Evolutionary conservation across 2,113 vertebrate genomes (phyloP).

Genomic region (Dryoscopus gambensis): DNA sequence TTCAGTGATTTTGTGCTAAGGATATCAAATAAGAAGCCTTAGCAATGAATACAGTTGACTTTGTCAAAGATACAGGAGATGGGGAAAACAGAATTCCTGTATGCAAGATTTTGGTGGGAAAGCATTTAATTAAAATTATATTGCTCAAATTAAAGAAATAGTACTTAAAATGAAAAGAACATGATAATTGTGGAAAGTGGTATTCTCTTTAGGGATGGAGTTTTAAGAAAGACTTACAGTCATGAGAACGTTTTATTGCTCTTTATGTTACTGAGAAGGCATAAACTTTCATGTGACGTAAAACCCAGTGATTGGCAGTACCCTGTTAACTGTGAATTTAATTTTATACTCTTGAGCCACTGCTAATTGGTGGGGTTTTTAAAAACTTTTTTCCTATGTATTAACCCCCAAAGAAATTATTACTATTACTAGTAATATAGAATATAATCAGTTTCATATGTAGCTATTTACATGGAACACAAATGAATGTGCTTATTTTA

Average conservation of each 20-base stretch:
- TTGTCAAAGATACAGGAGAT: not conserved
- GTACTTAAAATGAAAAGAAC: not conserved
- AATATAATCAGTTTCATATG: not conserved
- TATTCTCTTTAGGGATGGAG: not conserved
- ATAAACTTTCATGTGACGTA: not conserved
- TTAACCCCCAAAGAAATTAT: accelerated
- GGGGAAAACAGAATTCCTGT: not conserved
- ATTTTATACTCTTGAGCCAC: not conserved
- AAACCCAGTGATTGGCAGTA: not conserved
- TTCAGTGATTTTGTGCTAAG: not conserved
- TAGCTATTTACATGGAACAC: not conserved
- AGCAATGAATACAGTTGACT: not conserved
- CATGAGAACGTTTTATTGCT: not conserved
- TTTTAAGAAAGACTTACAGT: not conserved
- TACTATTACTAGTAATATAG: not conserved
- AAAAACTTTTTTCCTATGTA: not conserved
- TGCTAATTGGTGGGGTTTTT: not conserved
- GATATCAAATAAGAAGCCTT: not conserved
- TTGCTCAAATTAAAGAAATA: not conserved
- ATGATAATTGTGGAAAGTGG: not conserved
- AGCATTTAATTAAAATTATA: not conserved
- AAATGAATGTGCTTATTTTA: not conserved
- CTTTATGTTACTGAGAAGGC: not conserved
- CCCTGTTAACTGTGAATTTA: not conserved
- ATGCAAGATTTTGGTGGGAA: not conserved